phyloP scores from a whole-genome alignment of 2,113 vertebrate genomes.

The Mustela nigripes region DNA sequence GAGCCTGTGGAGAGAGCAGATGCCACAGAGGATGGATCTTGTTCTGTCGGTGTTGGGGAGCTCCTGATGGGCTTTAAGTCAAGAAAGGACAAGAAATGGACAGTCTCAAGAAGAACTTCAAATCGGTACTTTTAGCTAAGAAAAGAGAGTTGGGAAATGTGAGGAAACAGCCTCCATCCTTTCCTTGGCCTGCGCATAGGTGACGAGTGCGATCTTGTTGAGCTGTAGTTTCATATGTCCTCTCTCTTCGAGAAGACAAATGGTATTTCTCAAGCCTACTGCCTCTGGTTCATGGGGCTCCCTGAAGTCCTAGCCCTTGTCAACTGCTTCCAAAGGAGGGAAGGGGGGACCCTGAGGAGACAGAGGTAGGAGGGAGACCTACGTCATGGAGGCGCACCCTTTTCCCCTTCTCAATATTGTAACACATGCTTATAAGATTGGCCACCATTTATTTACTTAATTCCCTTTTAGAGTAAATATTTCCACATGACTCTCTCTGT shows the following conservation, averaged over 20 bases:
- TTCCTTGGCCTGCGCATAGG: not conserved
- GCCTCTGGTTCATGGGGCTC: not conserved
- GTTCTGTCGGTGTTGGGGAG: not conserved
- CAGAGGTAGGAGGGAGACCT: not conserved
- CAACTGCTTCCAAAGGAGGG: not conserved
- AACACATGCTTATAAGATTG: rapidly evolving
- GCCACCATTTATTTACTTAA: not conserved
- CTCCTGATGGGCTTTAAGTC: not conserved
- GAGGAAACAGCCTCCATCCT: conserved; percentile 19
- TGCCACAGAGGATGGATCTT: not conserved
- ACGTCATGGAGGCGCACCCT: rapidly evolving
- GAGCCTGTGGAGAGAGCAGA: not conserved
- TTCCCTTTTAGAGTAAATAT: not conserved
- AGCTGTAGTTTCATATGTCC: not conserved
- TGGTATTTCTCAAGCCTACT: not conserved
- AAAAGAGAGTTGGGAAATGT: conserved; percentile 61
- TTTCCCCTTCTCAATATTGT: not conserved
- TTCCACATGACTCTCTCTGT: not conserved
- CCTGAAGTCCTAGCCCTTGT: not conserved
- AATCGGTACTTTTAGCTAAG: conserved; percentile 38
- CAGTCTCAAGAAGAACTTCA: not conserved
- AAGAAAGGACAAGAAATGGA: not conserved
- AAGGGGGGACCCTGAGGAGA: not conserved
- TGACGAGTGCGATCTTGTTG: conserved; percentile 20
- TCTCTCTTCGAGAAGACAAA: conserved; percentile 26